Conservation (phyloP, 2,888 invertebrate genomes). For the Hofmannophila pseudospretella region DNA sequence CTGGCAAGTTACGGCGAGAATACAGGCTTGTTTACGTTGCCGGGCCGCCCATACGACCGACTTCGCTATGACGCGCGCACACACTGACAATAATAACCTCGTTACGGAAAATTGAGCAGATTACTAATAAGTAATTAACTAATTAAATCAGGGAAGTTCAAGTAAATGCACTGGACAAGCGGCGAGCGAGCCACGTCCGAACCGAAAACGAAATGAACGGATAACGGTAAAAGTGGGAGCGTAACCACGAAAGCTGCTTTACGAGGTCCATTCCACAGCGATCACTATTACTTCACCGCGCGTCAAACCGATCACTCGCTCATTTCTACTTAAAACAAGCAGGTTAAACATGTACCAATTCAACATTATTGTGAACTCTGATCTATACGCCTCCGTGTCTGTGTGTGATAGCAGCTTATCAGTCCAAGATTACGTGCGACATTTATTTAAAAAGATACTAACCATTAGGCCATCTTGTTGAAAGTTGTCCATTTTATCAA, state of each 20-base stretch:
- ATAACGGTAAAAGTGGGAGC: constrained; percentile 74
- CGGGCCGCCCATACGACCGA: constrained; percentile 26
- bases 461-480: constrained; percentile 59
- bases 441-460: constrained; percentile 34
- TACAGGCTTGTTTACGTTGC: constrained; percentile 50
- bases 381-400: no score
- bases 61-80: constrained; percentile 25
- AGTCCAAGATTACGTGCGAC: constrained; percentile 30
- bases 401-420: constrained; percentile 50
- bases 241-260: constrained; percentile 66
- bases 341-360: no score
- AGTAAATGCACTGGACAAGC: constrained; percentile 31
- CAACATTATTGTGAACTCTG: no score
- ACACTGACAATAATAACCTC: constrained; percentile 28
- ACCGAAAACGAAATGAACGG: constrained; percentile 69
- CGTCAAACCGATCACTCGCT: constrained; percentile 47
- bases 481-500: constrained; percentile 57
- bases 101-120: constrained; percentile 44
- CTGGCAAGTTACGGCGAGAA: constrained; percentile 42
- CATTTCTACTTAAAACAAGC: no score
- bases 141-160: constrained; percentile 44
- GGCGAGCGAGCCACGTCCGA: constrained; percentile 56
- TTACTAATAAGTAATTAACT: constrained; percentile 34
- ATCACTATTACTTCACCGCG: constrained; percentile 54
- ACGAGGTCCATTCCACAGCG: constrained; percentile 50